These are phyloP conservation scores for Sympetrum striolatum DNA, from an alignment of 2,888 invertebrate species.

Conservation along the genomic window DNA sequence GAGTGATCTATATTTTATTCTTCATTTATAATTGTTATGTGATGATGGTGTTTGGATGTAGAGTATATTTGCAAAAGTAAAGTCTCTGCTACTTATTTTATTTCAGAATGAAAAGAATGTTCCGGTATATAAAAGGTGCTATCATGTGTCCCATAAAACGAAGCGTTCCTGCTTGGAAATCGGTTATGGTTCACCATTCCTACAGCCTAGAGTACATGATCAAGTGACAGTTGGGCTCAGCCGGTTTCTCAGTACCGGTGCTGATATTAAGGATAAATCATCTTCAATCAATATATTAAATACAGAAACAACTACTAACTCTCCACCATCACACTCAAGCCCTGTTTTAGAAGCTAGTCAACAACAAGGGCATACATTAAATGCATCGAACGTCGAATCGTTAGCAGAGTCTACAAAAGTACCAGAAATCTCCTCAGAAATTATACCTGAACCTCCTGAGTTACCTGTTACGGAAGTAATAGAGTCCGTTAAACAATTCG, in stretches of 20 bases:
- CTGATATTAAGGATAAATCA: neutral
- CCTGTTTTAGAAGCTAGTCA: neutral
- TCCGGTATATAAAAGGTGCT: neutral
- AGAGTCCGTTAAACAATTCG: slow-evolving; percentile 48
- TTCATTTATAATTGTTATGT: neutral
- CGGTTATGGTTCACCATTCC: neutral
- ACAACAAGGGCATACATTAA: neutral
- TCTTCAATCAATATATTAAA: neutral
- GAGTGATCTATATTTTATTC: neutral
- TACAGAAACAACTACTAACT: neutral
- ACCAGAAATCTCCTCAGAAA: neutral
- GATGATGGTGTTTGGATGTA: too few species aligned
- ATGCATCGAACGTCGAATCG: neutral
- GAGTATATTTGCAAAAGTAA: too few species aligned
- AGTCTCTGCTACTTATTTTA: neutral
- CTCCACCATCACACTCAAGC: neutral
- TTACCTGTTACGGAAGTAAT: slow-evolving; percentile 45
- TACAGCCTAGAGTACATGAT: neutral
- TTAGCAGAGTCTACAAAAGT: neutral
- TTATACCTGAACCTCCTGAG: slow-evolving; percentile 51
- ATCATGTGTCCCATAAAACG: neutral
- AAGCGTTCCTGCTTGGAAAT: neutral
- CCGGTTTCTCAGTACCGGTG: slow-evolving; percentile 7
- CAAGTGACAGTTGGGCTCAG: neutral
- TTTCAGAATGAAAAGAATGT: neutral